Evolutionary conservation across 2,888 invertebrate genomes (phyloP).

Genomic region (Actias luna): DNA sequence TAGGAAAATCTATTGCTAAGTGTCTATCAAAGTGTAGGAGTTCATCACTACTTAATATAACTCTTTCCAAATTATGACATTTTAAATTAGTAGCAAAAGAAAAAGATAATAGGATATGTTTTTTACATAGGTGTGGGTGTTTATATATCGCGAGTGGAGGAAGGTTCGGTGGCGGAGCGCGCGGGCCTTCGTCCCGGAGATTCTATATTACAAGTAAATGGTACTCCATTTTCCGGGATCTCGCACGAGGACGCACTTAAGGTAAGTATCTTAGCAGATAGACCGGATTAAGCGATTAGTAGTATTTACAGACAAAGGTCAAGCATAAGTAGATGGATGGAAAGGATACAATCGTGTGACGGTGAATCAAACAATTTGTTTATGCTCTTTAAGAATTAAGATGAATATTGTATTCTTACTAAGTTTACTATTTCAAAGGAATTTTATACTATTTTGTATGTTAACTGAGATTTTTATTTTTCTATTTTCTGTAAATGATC

Average conservation of each 20-base stretch:
- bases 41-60: background rate
- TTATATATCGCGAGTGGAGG: constrained; percentile 95
- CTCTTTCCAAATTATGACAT: background rate
- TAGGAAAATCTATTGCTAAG: background rate
- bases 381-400: background rate
- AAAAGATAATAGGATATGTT: background rate
- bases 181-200: constrained; percentile 95
- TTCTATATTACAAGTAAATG: constrained; percentile 97
- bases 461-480: background rate
- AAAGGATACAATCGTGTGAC: background rate
- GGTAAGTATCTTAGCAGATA: constrained; percentile 75
- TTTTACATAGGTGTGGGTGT: constrained; percentile 88
- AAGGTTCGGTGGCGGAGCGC: constrained; percentile 93
- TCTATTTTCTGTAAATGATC: too few species aligned
- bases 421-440: too few species aligned
- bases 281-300: constrained; percentile 1
- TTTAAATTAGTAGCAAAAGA: background rate
- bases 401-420: background rate
- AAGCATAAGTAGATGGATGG: constrained; percentile 5
- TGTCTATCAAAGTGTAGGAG: background rate
- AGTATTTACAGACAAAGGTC: constrained; percentile 4
- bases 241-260: constrained; percentile 96
- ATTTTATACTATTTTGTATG: background rate
- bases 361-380: background rate
- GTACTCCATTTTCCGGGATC: constrained; percentile 95